Conservation (phyloP, 2,113 vertebrate species). For the Cololabis saira region DNA sequence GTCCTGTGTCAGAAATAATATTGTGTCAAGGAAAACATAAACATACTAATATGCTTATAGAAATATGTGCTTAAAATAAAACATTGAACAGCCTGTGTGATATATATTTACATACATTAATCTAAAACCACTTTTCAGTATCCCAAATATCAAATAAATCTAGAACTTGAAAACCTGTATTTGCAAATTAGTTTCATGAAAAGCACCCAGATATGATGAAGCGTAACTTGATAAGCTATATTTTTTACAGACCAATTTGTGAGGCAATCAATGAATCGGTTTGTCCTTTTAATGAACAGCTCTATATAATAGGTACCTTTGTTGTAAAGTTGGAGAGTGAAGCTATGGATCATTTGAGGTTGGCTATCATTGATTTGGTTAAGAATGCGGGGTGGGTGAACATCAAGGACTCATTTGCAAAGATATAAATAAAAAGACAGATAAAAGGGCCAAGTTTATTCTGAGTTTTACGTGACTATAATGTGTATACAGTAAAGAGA, state of each 20-base stretch:
- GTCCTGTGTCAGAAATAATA: too few species aligned
- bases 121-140: too few species aligned
- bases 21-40: too few species aligned
- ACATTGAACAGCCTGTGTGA: too few species aligned
- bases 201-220: constrained; percentile 22
- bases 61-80: too few species aligned
- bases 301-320: constrained; percentile 44
- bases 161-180: constrained; percentile 13
- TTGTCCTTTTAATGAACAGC: constrained; percentile 37
- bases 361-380: constrained; percentile 61
- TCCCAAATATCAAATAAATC: too few species aligned
- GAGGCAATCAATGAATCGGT: constrained; percentile 39
- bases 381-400: constrained; percentile 45
- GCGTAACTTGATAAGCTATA: constrained; percentile 40
- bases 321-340: constrained; percentile 42
- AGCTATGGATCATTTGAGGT: constrained; percentile 58
- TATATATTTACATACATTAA: too few species aligned
- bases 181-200: constrained; percentile 19
- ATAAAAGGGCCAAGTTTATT: constrained; percentile 55
- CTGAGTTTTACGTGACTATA: constrained; percentile 56
- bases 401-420: constrained; percentile 56
- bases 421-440: constrained; percentile 58
- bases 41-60: too few species aligned
- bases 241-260: constrained; percentile 29
- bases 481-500: constrained; percentile 61